Evolutionary conservation across 2,888 invertebrate genomes (phyloP), one percentile per base, ranked within the genome.

Genomic region (Synanthedon andrenaeformis): DNA sequence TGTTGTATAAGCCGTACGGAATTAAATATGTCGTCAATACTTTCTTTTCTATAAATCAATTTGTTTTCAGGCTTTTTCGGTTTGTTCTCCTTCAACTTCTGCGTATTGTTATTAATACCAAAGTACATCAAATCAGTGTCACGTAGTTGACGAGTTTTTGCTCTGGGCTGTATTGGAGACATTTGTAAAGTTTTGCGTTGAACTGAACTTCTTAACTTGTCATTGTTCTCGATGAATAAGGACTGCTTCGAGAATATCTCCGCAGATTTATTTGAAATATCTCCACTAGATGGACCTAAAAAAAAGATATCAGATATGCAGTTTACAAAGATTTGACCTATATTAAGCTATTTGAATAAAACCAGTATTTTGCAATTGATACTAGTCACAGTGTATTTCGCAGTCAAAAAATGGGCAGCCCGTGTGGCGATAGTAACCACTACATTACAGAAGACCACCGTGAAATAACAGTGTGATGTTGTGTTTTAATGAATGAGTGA

Each of bases 81-180:
- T 11, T 55, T 55, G 3, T 52, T 48, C 10, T 56, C 51, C 42
- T 42, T 13, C 42, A 49, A 48, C 23, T 58, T 60, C 42, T 61
- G 57, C 52, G 59, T 62, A n/a, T 41, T 53, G n/a, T 57, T 59
- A 55, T 62, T 58, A 53, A 61, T 62, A 35, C 91, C 91, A 62
- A 91, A 91, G 66, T 89, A 91, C 56, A 89, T 89, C 51, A 91
- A 76, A 64, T 91, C 91, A 58, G 89, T 90, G 50, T 89, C 89
- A 56, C 89, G 81, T 49, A 91, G 74, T 70, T 89, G 86, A 59
- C 91, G 78, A 4, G 81, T 74, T 67, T 78, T 82, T 12, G 74
- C 60, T 60, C 70, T 76, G 23, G 60, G 64, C 55, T 67, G 67
- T 19, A 65, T 65, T 6, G 80, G 74, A 11, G 83, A 74, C 54